Base-by-base conservation (phyloP, 2,888 invertebrate species). In the Caradrina clavipalpis region DNA sequence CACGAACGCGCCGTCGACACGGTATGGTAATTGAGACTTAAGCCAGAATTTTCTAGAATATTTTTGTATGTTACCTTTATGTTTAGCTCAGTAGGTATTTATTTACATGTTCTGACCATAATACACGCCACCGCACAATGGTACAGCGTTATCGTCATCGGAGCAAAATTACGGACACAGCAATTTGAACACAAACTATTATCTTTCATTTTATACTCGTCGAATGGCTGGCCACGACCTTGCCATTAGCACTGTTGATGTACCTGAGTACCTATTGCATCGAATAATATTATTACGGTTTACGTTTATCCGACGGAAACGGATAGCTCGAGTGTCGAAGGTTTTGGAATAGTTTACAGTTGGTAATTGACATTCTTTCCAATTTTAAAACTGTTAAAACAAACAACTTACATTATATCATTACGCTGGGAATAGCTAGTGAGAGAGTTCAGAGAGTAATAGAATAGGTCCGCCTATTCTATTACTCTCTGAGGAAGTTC, bases 211-310 rank as follows among this genome's bases (percentile, higher is more conserved):
- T 84, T 82, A 80, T 85, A 47, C 55, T 75, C 21, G 67, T 58
- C 78, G 70, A 74, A 70, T 82, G 79, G 81, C 77, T 86, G 86
- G 79, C 86, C 86, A 78, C 83, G 88, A 86, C 89, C 89, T 89
- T 89, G 87, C 61, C 68, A 80, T 76, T 62, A 70, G 61, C 70
- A 68, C 77, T 76, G 54, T 42, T 50, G 66, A 17, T 72, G 35
- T 70, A 50, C 45, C 22, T 51, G 47, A 21, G 47, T 64, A 45
- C 45, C 17, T 45, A 39, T 63, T 51, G 21, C 31, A 60, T 63
- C 62, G 22, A 65, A 78, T 56, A 58, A 65, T 59, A 26, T 65
- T 26, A 59, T 55, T 53, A 47, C 51, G 17, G 49, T 66, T 60
- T 31, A 53, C 49, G 8, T 57, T 42, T 62, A 15, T 54, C 26